Base-by-base conservation (phyloP, 92 coral and sea anemone genomes). In the Isaurus tuberculatus region DNA sequence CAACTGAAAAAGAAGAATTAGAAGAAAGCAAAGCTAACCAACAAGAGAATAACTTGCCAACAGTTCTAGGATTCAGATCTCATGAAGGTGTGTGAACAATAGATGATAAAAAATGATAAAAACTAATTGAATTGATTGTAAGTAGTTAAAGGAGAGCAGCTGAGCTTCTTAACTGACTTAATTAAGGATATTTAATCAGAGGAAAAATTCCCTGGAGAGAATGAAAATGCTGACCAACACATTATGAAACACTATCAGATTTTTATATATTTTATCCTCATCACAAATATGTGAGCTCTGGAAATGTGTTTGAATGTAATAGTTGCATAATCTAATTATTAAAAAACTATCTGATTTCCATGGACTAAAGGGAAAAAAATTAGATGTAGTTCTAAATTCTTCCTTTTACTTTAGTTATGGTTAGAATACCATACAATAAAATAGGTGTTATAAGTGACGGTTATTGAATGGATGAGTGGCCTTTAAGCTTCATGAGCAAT, bases 41-140 rank as follows among this genome's bases (percentile, higher is more conserved):
- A 64, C 70, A 60, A 30, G 66, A 64, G 70, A 64, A 64, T 64
- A 36, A 64, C 70, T 64, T 64, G 70, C 70, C 70, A 29, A 28
- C 70, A 64, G 70, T 64, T 64, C n/a, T 29, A 64, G 70, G 70
- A 64, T 64, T 64, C 70, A 64, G 70, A 64, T 64, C 70, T 64
- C 70, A 64, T 64, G 70, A 64, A 64, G 70, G 70, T 64, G 70
- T 64, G 70, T 64, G 36, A 22, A 64, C 33, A 64, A 64, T 64
- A 29, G 8, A 61, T 61, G 31, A 61, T 61, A 61, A 61, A 61
- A 61, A 61, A 60, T 60, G 66, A 60, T 60, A 60, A 60, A 60
- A 60, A 60, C 5, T 60, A n/a, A 60, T 60, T 60, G 66, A 60
- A 61, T 25, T 29, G 67, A 31, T 61, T 61, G 67, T 61, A 29